Evolutionary conservation across 2,797 vertebrate species (phyloP), one percentile per base, ranked within the genome.

Genomic region (Gobionotothen gibberifrons): DNA sequence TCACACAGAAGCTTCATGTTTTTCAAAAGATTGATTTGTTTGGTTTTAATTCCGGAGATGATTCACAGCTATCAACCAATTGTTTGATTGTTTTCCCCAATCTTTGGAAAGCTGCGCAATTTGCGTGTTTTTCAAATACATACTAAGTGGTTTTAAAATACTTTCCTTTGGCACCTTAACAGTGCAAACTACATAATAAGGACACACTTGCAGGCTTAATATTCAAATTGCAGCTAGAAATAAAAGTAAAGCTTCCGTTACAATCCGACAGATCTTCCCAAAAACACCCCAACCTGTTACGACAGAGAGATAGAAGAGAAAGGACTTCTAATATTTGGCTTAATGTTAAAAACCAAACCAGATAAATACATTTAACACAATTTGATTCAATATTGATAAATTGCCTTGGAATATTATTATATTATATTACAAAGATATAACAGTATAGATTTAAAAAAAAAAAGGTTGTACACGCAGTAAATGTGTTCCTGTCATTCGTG

Each of bases 361-460:
- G 53, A 76, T 39, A 78, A 75, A 32, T 63, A 72, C 61, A 78
- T 69, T 73, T 52, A 79, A 87, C 40, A 81, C 70, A 78, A 52
- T 61, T 65, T 78, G 62, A 68, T 63, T 71, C 61, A 73, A 32
- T 73, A 60, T 72, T 51, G 54, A 61, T 72, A 80, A 76, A 82
- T 79, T 75, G 73, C 68, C 83, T 85, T 46, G 22, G 69, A 85
- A 74, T 81, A 85, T 76, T 74, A 82, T 83, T 83, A 74, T 57
- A 62, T 65, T 70, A 89, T 84, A 61, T 81, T 84, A 90, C 77
- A 92, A 87, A 91, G 82, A 91, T 77, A 74, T 72, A 86, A 67
- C 63, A 78, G 74, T 73, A 79, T 76, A 84, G 75, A 67, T 60
- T 66, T n/a, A n/a, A 36, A 63, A 69, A 83, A 82, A 76, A n/a